phyloP scores from a whole-genome alignment of 2,888 invertebrate species.

The Apocheima hispidaria region DNA sequence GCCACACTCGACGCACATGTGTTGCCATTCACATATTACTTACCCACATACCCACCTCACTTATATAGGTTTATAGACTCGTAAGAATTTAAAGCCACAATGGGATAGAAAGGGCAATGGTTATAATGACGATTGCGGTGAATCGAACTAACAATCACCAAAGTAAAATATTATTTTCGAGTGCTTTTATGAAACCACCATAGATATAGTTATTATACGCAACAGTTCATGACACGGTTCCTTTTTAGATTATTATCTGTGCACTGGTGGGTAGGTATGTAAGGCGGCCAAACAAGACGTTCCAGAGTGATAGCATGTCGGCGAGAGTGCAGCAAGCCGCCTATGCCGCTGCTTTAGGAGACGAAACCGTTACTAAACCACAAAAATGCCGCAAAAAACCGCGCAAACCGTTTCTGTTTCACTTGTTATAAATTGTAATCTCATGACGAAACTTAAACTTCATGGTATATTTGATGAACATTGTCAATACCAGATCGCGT shows the following conservation, averaged over 20 bases:
- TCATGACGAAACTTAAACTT: conserved; percentile 76
- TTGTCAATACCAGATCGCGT: conserved; percentile 60
- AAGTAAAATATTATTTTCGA: conserved; percentile 39
- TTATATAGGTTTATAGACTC: conserved; percentile 68
- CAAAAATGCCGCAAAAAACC: conserved; percentile 77
- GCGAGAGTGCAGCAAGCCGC: conserved; percentile 32
- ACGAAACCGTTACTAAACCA: conserved; percentile 76
- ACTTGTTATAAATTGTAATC: conserved; percentile 77
- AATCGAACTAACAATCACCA: conserved; percentile 50
- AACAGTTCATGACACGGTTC: conserved; percentile 8
- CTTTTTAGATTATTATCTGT: neutral
- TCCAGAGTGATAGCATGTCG: conserved; percentile 10
- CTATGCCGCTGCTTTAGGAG: conserved; percentile 56
- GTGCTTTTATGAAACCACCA: conserved; percentile 29
- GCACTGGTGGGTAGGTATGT: neutral
- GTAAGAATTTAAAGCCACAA: conserved; percentile 66
- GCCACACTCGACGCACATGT: conserved; percentile 71
- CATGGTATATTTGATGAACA: conserved; percentile 66
- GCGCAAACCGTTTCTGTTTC: conserved; percentile 78
- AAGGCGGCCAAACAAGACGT: neutral
- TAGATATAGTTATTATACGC: conserved; percentile 21
- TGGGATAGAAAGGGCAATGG: conserved; percentile 57
- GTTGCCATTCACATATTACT: conserved; percentile 76
- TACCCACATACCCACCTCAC: conserved; percentile 62
- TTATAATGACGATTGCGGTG: conserved; percentile 60